Conservation (phyloP, 2,113 vertebrate genomes). For the Apus apus region DNA sequence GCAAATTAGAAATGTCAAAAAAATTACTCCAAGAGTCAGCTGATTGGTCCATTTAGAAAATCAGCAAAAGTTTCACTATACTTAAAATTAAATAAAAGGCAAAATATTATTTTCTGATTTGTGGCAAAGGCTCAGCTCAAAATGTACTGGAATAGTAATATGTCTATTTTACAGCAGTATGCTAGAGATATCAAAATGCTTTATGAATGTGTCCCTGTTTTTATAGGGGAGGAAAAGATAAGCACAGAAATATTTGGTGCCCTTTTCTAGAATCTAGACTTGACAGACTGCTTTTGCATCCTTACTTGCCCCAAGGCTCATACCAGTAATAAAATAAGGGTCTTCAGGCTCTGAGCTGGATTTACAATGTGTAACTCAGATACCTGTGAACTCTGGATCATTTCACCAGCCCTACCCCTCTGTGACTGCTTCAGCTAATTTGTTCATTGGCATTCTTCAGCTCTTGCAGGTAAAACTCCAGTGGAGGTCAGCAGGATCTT, state of each 20-base stretch:
- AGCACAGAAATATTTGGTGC: not conserved
- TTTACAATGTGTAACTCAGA: not conserved
- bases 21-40: not conserved
- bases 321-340: not conserved
- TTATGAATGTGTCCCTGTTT: not conserved
- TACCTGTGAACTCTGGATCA: not conserved
- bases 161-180: not conserved
- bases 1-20: not conserved
- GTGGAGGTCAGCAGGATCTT: not conserved
- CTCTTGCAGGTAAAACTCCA: not conserved
- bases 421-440: not conserved
- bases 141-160: not conserved
- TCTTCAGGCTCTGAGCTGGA: not conserved
- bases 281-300: not conserved
- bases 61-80: not conserved
- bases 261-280: not conserved
- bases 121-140: not conserved
- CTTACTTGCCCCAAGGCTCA: not conserved
- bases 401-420: not conserved
- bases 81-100: not conserved
- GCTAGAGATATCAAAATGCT: not conserved
- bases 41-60: not conserved
- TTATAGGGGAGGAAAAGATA: not conserved
- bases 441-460: not conserved
- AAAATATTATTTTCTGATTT: not conserved